Conservation (phyloP, 1,140 invertebrate species). For the Drosophila nannoptera region DNA sequence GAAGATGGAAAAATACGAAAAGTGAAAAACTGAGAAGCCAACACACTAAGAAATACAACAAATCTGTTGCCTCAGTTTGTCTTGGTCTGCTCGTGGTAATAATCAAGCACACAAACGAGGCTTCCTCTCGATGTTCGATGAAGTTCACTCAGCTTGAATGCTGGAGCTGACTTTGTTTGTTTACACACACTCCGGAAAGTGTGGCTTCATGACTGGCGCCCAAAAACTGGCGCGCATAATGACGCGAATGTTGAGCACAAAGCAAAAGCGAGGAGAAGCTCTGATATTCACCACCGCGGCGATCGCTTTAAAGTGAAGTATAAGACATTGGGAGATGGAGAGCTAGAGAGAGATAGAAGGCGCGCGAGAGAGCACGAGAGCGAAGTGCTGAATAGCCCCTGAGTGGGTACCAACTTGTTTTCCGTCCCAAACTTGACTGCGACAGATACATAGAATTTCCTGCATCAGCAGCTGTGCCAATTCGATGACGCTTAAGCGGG, state of each 20-base stretch:
- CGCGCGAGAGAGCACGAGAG: conserved; percentile 27
- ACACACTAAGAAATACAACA: background rate
- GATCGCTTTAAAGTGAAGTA: conserved; percentile 32
- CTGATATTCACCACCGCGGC: conserved; percentile 36
- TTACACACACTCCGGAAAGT: conserved; percentile 18
- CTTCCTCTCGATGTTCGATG: conserved; percentile 11
- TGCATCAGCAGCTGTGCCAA: conserved; percentile 46
- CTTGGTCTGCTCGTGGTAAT: background rate
- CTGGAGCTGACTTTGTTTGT: conserved; percentile 19
- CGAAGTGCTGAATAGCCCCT: conserved; percentile 6
- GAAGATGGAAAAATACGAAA: background rate
- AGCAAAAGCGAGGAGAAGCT: conserved; percentile 42
- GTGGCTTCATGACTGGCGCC: conserved; percentile 48
- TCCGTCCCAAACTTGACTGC: conserved; percentile 12
- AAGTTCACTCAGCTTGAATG: conserved; percentile 1
- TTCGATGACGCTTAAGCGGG: conserved; percentile 34
- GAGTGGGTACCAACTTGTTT: conserved; percentile 54
- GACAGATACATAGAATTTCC: conserved; percentile 72
- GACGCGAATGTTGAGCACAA: conserved; percentile 61
- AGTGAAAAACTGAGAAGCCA: background rate
- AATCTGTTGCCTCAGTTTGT: background rate
- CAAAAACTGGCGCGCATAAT: conserved; percentile 62
- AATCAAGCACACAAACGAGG: background rate
- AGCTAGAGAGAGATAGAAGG: background rate
- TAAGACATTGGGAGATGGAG: too few relatives aligned